Conservation (phyloP, 1,140 invertebrate genomes). For the Papilio helenus region DNA sequence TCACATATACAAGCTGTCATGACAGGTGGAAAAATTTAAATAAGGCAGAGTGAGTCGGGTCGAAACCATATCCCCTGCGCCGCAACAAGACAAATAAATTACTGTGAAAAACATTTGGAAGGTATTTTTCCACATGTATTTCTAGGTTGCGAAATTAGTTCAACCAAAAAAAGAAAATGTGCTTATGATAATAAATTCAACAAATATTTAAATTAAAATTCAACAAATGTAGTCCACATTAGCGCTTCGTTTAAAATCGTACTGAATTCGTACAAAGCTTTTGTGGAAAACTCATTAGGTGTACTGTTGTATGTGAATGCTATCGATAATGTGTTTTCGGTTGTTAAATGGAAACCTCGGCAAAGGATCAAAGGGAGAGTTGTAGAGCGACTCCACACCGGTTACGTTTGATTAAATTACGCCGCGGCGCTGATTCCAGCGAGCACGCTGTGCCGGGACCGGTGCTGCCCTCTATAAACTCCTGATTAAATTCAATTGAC, state of each 20-base stretch:
- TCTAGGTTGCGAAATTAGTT: neutral
- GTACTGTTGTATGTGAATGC: neutral
- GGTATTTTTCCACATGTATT: slow-evolving; percentile 2
- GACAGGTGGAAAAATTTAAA: slow-evolving; percentile 37
- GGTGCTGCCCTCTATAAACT: neutral
- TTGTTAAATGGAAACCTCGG: neutral
- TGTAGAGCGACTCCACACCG: neutral
- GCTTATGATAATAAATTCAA: too few species aligned
- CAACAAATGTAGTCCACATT: too few species aligned
- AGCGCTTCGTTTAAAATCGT: neutral
- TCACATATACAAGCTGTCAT: slow-evolving; percentile 23
- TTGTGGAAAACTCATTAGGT: neutral
- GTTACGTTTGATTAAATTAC: slow-evolving; percentile 10
- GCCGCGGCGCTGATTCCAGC: neutral
- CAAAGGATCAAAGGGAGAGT: slow-evolving; percentile 6
- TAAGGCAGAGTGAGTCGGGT: slow-evolving; percentile 20
- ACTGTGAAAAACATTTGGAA: neutral
- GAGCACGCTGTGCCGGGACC: neutral
- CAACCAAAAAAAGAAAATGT: neutral
- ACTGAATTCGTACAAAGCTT: neutral
- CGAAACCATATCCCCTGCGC: neutral
- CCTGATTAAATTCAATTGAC: neutral
- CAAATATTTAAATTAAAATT: neutral
- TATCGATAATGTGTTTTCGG: neutral
- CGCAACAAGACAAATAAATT: slow-evolving; percentile 3